Conservation (phyloP, 2,113 vertebrate species). For the Alectura lathami region DNA sequence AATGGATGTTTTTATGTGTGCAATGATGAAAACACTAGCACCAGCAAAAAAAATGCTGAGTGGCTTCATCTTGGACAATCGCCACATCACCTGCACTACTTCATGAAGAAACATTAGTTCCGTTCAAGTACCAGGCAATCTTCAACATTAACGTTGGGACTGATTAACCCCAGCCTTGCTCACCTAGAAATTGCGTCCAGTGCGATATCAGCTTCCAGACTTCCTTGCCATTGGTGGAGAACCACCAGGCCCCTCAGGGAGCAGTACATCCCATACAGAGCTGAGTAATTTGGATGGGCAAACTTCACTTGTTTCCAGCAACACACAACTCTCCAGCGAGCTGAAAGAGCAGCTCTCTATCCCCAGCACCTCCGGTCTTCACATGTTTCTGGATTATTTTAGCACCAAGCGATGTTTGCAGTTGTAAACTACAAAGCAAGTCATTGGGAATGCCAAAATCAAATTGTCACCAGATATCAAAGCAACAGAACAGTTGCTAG, state of each 20-base stretch:
- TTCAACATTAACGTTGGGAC: neutral
- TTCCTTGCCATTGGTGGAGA: neutral
- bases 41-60: neutral
- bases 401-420: neutral
- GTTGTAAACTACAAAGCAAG: neutral
- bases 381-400: accelerated
- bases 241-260: neutral
- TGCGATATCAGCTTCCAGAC: neutral
- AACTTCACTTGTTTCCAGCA: neutral
- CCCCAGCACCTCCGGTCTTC: neutral
- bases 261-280: neutral
- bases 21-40: neutral
- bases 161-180: neutral
- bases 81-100: neutral
- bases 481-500: neutral
- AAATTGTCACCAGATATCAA: neutral
- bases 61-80: neutral
- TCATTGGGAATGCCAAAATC: neutral
- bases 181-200: neutral
- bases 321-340: neutral
- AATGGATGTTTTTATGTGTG: neutral
- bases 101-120: neutral
- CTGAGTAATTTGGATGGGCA: too few species aligned
- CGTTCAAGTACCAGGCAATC: neutral
- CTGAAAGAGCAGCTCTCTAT: neutral